phyloP scores from a whole-genome alignment of 2,113 vertebrate genomes.

The Phaetusa simplex region DNA sequence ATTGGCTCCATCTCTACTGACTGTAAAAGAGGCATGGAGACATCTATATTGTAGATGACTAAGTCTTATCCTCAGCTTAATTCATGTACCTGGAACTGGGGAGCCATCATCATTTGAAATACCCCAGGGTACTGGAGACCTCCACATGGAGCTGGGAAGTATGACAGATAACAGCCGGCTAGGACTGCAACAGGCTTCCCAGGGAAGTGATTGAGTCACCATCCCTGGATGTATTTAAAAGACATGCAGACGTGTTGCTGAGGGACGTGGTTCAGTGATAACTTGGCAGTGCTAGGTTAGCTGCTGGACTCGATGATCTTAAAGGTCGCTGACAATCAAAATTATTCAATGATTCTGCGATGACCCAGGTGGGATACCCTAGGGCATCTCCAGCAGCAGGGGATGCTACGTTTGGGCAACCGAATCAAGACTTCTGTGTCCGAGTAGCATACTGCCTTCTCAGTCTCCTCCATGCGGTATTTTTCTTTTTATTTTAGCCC shows the following conservation, averaged over 20 bases:
- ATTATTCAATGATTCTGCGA: too few relatives aligned
- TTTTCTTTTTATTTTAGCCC: background rate
- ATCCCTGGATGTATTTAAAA: too few relatives aligned
- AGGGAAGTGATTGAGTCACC: too few relatives aligned
- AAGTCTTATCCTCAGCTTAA: background rate
- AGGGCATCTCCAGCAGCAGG: background rate
- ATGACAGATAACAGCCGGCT: background rate
- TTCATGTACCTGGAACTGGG: background rate
- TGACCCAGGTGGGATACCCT: background rate
- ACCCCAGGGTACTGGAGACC: background rate
- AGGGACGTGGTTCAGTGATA: too few relatives aligned
- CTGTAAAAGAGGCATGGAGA: background rate
- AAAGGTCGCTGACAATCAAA: too few relatives aligned
- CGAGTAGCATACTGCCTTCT: background rate
- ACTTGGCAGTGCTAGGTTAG: too few relatives aligned
- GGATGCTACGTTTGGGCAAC: background rate
- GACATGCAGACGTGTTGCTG: too few relatives aligned
- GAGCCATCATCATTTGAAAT: background rate
- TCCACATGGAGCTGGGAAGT: background rate
- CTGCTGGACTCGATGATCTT: too few relatives aligned
- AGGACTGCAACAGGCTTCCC: background rate
- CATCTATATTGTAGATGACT: background rate
- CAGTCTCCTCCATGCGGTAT: background rate
- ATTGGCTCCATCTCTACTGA: background rate
- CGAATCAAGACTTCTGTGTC: background rate